These are phyloP conservation scores for Ostrea denselamellosa DNA, from an alignment of 1,140 invertebrate genomes.

Conservation along the genomic window DNA sequence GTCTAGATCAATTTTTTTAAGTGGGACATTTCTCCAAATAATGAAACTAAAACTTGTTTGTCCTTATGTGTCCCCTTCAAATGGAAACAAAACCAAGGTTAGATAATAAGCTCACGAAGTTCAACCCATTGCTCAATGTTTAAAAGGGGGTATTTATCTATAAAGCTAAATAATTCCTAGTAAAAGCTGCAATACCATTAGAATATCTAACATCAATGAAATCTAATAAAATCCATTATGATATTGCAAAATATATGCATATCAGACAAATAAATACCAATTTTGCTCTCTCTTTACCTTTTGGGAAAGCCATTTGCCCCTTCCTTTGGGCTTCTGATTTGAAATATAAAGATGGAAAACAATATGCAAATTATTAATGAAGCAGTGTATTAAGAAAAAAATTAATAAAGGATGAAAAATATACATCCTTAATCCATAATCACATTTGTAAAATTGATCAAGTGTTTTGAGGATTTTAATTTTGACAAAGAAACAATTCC, in stretches of 20 bases:
- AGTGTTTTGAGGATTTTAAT: background rate
- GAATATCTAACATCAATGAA: no score
- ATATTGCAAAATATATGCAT: no score
- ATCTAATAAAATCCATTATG: no score
- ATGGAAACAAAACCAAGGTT: slow-evolving; percentile 55
- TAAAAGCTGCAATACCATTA: background rate
- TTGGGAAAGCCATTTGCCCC: slow-evolving; percentile 44
- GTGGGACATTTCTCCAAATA: no score
- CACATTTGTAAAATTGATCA: no score
- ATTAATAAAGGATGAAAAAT: background rate
- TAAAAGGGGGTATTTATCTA: background rate
- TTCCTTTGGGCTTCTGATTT: slow-evolving; percentile 39
- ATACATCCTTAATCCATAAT: background rate
- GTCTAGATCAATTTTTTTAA: no score
- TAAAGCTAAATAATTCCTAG: background rate
- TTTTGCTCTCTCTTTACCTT: slow-evolving; percentile 32
- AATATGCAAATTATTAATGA: background rate
- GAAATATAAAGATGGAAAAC: slow-evolving; percentile 31
- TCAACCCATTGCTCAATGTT: background rate
- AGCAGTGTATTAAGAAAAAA: no score
- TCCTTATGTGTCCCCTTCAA: slow-evolving; percentile 59
- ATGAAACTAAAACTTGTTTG: slow-evolving; percentile 41
- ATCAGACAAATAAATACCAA: background rate
- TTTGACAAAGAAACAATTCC: background rate
- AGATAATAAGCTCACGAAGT: background rate